phyloP scores from a whole-genome alignment of 2,888 invertebrate species.

The Rhagonycha fulva region DNA sequence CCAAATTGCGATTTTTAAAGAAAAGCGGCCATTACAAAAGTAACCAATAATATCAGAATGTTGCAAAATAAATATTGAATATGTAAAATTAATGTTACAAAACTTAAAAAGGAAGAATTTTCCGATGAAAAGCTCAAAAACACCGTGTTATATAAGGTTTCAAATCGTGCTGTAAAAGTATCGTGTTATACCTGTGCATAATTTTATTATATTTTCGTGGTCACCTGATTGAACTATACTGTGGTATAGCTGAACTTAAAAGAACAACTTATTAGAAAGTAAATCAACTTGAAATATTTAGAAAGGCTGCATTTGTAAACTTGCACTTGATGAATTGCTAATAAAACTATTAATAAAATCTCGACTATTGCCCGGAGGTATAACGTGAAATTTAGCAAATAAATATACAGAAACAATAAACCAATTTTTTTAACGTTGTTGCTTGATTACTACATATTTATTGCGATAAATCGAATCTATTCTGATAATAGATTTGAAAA shows the following conservation, averaged over 20 bases:
- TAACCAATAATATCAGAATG: too few species aligned
- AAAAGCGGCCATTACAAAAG: too few species aligned
- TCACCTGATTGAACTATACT: not conserved
- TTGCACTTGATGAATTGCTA: not conserved
- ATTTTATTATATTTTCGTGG: not conserved
- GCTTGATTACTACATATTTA: not conserved
- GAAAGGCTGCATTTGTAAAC: not conserved
- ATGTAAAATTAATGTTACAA: too few species aligned
- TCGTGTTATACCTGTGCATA: not conserved
- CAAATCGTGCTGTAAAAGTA: not conserved
- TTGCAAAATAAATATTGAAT: too few species aligned
- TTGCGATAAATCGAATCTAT: too few species aligned
- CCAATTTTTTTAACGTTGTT: not conserved
- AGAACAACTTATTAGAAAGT: not conserved
- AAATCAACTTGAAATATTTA: slow-evolving; percentile 3
- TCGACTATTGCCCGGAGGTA: not conserved
- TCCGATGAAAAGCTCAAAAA: too few species aligned
- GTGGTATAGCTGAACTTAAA: not conserved
- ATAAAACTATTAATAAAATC: not conserved
- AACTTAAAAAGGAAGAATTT: too few species aligned
- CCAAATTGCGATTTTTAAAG: too few species aligned
- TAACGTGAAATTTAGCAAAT: not conserved
- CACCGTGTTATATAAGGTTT: too few species aligned
- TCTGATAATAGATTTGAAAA: too few species aligned
- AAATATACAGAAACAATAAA: not conserved